Evolutionary conservation across 2,888 invertebrate genomes (phyloP), one percentile per base, ranked within the genome.

Genomic region (Cinara cedri): DNA sequence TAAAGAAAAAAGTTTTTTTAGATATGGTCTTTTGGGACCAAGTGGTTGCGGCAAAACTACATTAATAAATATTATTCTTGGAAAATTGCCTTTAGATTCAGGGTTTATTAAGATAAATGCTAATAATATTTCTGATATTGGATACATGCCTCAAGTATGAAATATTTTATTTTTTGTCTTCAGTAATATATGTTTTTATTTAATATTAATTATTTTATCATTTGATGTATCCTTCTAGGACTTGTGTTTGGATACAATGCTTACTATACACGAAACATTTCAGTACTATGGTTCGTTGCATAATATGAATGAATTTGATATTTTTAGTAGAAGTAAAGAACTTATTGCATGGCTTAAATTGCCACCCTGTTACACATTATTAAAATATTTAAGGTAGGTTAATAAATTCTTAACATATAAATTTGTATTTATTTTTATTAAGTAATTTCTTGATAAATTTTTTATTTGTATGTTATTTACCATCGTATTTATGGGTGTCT

Each of bases 201-300:
- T 26, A 34, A 21, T 21, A 4, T 42, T 13, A 26, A 51, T 72
- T 8, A 24, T 34, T 34, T 4, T 34, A 34, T n/a, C n/a, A n/a
- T 34, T 34, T 34, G 44, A 11, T 6, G 13, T 42, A 11, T 24
- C 44, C 19, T 8, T 9, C 2, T 86, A 91, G 91, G 91, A 92
- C 86, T 86, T 90, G 51, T 91, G 92, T 0, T 85, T 92, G 10
- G 91, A 91, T 83, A 90, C 90, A 0, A 91, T 91, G 85, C 92
- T 93, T 85, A 90, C 91, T 1, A 93, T 92, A 83, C 87, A 90
- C 55, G 95, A 95, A 86, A 94, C 93, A 0, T 88, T 94, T 85
- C 89, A 90, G 78, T 95, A 93, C 86, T 95, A 94, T 85, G 95
- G 94, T 24, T 90, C 92, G 87, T 90, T 94, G 72, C 90, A 92